These are phyloP conservation scores for Caenorhabditis auriculariae DNA, from an alignment of 2,888 invertebrate genomes.

Conservation along the genomic window DNA sequence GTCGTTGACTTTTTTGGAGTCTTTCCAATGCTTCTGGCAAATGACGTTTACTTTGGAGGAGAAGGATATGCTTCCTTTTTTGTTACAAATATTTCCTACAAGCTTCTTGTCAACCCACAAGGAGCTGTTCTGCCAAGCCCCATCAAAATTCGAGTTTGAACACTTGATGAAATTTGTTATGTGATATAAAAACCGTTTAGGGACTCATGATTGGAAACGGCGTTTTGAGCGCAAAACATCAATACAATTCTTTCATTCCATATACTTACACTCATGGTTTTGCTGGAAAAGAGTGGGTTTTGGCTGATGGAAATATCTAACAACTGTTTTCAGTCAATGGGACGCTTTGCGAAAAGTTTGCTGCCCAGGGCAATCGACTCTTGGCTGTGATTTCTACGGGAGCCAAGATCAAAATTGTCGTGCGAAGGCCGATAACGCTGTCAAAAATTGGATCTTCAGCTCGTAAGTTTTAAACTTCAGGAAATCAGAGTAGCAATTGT, in stretches of 20 bases:
- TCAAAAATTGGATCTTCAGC: slow-evolving; percentile 17
- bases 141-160: slow-evolving; percentile 6
- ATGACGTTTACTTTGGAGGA: slow-evolving; percentile 30
- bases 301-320: not conserved
- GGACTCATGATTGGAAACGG: slow-evolving; percentile 45
- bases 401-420: slow-evolving; percentile 10
- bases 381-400: slow-evolving; percentile 25
- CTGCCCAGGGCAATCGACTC: slow-evolving; percentile 19
- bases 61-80: slow-evolving; percentile 36
- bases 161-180: not conserved
- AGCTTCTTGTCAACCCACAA: slow-evolving; percentile 14
- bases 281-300: slow-evolving; percentile 31
- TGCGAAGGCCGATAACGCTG: slow-evolving; percentile 19
- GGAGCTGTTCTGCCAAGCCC: slow-evolving; percentile 5
- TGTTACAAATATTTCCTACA: slow-evolving; percentile 13
- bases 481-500: not conserved
- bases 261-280: slow-evolving; percentile 38
- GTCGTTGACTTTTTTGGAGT: slow-evolving; percentile 66
- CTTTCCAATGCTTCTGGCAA: slow-evolving; percentile 64
- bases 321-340: slow-evolving; percentile 34
- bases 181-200: not conserved
- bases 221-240: slow-evolving; percentile 26
- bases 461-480: slow-evolving; percentile 6
- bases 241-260: slow-evolving; percentile 38
- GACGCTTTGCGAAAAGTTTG: slow-evolving; percentile 34